Conservation (phyloP, 2,888 invertebrate genomes). For the Monopis laevigella region DNA sequence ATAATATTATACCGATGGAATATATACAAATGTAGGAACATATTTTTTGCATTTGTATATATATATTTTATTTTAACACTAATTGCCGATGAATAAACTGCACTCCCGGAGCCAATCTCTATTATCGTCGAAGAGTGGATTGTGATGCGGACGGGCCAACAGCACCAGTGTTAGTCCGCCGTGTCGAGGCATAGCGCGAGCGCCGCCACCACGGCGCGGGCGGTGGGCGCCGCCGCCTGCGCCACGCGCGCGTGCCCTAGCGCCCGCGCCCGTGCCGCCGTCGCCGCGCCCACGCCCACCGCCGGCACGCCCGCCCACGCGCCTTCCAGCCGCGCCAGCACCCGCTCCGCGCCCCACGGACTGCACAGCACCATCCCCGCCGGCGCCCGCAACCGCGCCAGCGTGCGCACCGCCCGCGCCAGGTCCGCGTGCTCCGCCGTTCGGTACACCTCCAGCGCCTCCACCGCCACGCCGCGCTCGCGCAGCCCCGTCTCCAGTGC, state of each 20-base stretch:
- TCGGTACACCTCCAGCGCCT: conserved; percentile 41
- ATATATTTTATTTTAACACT: too few relatives aligned
- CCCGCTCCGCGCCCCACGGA: conserved; percentile 54
- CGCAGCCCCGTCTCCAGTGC: conserved; percentile 33
- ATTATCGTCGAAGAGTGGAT: too few relatives aligned
- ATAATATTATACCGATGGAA: too few relatives aligned
- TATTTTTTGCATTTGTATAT: too few relatives aligned
- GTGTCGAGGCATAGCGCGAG: conserved; percentile 1
- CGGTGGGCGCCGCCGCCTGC: conserved; percentile 2
- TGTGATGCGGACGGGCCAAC: too few relatives aligned
- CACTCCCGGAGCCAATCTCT: too few relatives aligned
- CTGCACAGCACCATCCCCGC: conserved; percentile 19
- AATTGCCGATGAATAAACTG: too few relatives aligned
- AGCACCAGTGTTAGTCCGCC: neutral
- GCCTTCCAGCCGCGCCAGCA: conserved; percentile 23
- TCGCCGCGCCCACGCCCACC: conserved; percentile 20
- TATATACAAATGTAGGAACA: too few relatives aligned
- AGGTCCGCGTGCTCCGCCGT: conserved; percentile 47
- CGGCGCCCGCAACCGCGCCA: conserved; percentile 25
- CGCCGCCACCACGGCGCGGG: conserved; percentile 14
- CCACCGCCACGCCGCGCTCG: conserved; percentile 27
- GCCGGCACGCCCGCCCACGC: conserved; percentile 16
- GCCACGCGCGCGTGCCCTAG: conserved; percentile 14
- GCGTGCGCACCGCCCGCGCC: conserved; percentile 37
- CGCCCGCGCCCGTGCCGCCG: conserved; percentile 32